Conservation (phyloP, 2,797 vertebrate genomes). For the Acanthopagrus latus region DNA sequence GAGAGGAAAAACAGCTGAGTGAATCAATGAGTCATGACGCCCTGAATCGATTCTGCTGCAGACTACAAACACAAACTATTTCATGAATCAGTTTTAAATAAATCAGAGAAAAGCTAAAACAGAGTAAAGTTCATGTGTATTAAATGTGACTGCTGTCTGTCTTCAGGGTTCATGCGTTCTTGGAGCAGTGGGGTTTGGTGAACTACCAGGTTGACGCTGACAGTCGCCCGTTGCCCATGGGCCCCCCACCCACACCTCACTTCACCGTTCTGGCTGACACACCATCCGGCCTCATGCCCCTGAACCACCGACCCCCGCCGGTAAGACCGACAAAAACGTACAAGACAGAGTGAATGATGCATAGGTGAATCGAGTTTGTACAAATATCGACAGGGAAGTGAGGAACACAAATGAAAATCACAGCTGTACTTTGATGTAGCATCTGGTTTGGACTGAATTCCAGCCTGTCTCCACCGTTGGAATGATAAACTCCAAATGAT, state of each 20-base stretch:
- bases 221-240: conserved; percentile 96
- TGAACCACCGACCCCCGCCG: conserved; percentile 94
- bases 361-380: background rate
- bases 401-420: background rate
- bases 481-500: background rate
- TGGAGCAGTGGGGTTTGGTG: conserved; percentile 98
- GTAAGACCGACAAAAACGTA: conserved; percentile 70
- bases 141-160: background rate
- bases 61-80: no score
- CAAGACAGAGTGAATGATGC: background rate
- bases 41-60: no score
- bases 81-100: background rate
- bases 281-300: conserved; percentile 94
- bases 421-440: background rate
- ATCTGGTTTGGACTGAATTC: background rate
- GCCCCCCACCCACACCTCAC: conserved; percentile 96
- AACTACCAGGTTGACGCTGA: conserved; percentile 98
- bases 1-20: no score
- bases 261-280: conserved; percentile 97
- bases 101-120: background rate
- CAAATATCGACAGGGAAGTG: background rate
- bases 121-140: background rate
- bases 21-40: no score
- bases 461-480: background rate
- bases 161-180: conserved; percentile 93